Conservation (phyloP, 2,888 invertebrate species). For the Syrphus vitripennis region DNA sequence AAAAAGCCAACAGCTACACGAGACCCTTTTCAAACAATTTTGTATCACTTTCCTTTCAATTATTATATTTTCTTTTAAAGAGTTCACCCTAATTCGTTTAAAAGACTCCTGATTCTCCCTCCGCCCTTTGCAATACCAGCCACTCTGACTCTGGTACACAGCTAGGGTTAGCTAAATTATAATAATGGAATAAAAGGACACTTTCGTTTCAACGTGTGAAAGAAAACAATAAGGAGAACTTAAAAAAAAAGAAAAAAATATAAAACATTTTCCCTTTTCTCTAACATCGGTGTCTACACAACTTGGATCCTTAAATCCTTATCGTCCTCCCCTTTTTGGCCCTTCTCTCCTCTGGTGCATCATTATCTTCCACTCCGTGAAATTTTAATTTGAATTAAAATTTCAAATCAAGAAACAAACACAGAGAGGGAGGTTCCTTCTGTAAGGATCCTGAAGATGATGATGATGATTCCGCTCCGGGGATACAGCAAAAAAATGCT, state of each 20-base stretch:
- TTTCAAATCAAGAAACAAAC: conserved; percentile 66
- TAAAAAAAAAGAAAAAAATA: conserved; percentile 11
- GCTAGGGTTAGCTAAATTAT: conserved; percentile 5
- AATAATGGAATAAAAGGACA: conserved; percentile 64
- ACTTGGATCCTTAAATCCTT: background rate
- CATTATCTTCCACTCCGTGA: conserved; percentile 69
- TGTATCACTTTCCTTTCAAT: conserved; percentile 68
- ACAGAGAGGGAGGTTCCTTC: background rate
- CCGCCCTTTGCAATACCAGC: background rate
- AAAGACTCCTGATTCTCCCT: background rate
- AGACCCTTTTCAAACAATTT: conserved; percentile 47
- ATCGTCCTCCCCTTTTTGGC: background rate
- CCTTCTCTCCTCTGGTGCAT: conserved; percentile 11
- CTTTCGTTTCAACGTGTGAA: conserved; percentile 36
- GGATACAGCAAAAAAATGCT: conserved; percentile 13
- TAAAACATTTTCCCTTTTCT: conserved; percentile 18
- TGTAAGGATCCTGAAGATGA: background rate
- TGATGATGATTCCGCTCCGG: background rate
- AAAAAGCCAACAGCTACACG: background rate
- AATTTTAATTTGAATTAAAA: conserved; percentile 72
- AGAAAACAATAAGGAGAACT: conserved; percentile 26
- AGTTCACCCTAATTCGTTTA: conserved; percentile 34
- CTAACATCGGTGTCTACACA: background rate
- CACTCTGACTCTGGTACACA: background rate
- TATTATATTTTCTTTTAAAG: conserved; percentile 62